These are phyloP conservation scores for Colinus virginianus DNA, from an alignment of 2,113 vertebrate species.

Conservation along the genomic window DNA sequence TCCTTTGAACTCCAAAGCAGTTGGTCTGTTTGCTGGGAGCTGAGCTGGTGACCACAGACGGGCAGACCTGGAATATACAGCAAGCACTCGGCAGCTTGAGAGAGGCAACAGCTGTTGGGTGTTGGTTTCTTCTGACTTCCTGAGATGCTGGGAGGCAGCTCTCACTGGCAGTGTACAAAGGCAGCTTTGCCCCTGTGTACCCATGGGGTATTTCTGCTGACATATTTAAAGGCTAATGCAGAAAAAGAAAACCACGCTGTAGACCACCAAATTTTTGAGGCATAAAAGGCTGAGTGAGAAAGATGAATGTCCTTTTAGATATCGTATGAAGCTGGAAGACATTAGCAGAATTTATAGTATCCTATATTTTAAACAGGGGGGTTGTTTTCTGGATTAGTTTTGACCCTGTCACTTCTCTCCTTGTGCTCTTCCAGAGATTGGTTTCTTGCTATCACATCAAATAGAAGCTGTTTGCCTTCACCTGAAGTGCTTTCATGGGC, in stretches of 20 bases:
- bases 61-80: neutral
- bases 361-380: neutral
- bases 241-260: neutral
- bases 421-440: neutral
- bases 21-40: neutral
- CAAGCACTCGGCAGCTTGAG: neutral
- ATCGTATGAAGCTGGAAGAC: neutral
- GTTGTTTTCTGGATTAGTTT: slow-evolving; percentile 7
- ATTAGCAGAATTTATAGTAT: neutral
- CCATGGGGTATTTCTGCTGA: neutral
- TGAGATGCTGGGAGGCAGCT: neutral
- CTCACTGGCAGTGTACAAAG: neutral
- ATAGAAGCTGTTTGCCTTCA: slow-evolving; percentile 10
- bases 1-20: neutral
- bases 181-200: neutral
- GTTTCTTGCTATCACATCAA: slow-evolving; percentile 22
- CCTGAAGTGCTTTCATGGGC: slow-evolving; percentile 6
- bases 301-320: neutral
- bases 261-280: neutral
- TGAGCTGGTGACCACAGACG: neutral
- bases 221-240: neutral
- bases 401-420: neutral
- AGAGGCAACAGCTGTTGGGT: slow-evolving; percentile 7
- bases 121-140: slow-evolving; percentile 27
- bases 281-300: neutral